These are phyloP conservation scores for Lordiphosa mommai DNA, from an alignment of 1,140 invertebrate genomes.

Conservation along the genomic window DNA sequence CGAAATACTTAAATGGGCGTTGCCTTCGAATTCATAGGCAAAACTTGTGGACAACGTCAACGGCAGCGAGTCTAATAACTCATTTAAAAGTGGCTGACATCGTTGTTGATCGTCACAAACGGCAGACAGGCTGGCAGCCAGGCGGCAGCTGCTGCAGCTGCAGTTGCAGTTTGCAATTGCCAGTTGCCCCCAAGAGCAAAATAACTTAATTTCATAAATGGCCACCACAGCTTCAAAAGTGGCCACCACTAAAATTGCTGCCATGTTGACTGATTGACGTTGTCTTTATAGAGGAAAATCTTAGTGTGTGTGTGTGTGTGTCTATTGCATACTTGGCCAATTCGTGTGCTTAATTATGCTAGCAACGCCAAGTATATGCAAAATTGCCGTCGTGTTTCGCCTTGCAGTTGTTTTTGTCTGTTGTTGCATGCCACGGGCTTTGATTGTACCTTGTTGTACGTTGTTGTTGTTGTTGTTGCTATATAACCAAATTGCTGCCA, in stretches of 20 bases:
- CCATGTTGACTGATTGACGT: slow-evolving; percentile 62
- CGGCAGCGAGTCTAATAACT: slow-evolving; percentile 62
- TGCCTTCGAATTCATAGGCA: slow-evolving; percentile 33
- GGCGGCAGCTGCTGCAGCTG: slow-evolving; percentile 32
- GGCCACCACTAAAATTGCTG: slow-evolving; percentile 60
- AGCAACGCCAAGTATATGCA: slow-evolving; percentile 34
- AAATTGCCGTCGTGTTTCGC: slow-evolving; percentile 21
- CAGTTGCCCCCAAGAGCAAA: slow-evolving; percentile 65
- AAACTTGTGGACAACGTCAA: slow-evolving; percentile 55
- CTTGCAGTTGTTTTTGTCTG: slow-evolving; percentile 24
- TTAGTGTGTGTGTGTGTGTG: slow-evolving; percentile 11
- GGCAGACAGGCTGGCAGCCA: not conserved
- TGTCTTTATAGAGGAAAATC: slow-evolving; percentile 29
- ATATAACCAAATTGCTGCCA: slow-evolving; percentile 50
- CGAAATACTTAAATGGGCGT: slow-evolving; percentile 46
- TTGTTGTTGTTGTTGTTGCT: slow-evolving; percentile 10
- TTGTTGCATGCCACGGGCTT: slow-evolving; percentile 47
- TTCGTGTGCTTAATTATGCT: slow-evolving; percentile 70
- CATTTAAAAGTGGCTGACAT: slow-evolving; percentile 66
- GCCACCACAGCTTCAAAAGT: slow-evolving; percentile 54
- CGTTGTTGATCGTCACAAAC: slow-evolving; percentile 12
- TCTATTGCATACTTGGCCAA: slow-evolving; percentile 64
- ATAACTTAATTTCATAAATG: slow-evolving; percentile 80
- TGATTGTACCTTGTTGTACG: slow-evolving; percentile 35
- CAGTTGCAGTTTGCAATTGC: slow-evolving; percentile 33